phyloP scores from a whole-genome alignment of 2,113 vertebrate species.

The Erpornis zantholeuca region DNA sequence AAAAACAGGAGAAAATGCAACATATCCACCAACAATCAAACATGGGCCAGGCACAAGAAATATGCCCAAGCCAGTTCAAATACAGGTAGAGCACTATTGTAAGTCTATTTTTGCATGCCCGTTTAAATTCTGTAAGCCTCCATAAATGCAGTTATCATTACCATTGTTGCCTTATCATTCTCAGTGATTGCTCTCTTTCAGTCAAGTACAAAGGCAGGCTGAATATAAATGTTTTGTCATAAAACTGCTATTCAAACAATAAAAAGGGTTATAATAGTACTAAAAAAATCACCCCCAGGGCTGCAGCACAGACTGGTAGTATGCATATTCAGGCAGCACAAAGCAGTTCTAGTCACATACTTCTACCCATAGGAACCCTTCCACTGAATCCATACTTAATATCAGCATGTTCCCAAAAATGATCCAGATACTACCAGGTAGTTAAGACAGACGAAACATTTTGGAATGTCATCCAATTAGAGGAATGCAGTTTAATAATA shows the following conservation, averaged over 20 bases:
- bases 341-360: slow-evolving; percentile 33
- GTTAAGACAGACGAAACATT: background rate
- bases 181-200: slow-evolving; percentile 74
- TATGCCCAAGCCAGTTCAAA: slow-evolving; percentile 7
- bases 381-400: background rate
- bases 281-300: slow-evolving; percentile 72
- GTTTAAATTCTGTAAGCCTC: slow-evolving; percentile 65
- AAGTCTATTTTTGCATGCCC: slow-evolving; percentile 47
- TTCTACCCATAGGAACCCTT: slow-evolving; percentile 31
- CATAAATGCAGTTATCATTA: slow-evolving; percentile 74
- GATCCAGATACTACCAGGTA: background rate
- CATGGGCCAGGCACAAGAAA: background rate
- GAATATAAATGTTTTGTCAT: slow-evolving; percentile 80
- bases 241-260: slow-evolving; percentile 79
- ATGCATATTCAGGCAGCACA: slow-evolving; percentile 45
- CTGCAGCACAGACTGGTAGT: slow-evolving; percentile 45
- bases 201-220: slow-evolving; percentile 72
- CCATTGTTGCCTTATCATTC: slow-evolving; percentile 73
- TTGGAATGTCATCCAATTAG: background rate
- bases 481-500: background rate
- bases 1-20: background rate
- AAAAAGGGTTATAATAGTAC: slow-evolving; percentile 73
- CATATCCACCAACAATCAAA: slow-evolving; percentile 7
- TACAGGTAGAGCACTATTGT: slow-evolving; percentile 26
- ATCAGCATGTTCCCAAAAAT: slow-evolving; percentile 22